Evolutionary conservation across 2,888 invertebrate species (phyloP), one percentile per base, ranked within the genome.

Genomic region (Drosophila testacea): DNA sequence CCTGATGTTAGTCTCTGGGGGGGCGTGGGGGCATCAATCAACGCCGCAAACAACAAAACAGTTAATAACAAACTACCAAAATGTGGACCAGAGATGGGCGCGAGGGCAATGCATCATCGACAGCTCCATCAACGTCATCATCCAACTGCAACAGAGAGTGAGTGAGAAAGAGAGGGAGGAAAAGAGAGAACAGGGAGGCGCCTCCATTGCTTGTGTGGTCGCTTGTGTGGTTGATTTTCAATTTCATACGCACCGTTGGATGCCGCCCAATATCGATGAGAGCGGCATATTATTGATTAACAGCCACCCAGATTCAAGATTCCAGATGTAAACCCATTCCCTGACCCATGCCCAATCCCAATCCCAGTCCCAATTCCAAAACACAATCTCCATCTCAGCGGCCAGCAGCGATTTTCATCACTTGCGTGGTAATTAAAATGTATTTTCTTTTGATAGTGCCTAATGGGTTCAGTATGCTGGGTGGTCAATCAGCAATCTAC

Each of bases 171-270:
- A 38, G 36, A n/a, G 44, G 27, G 9, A 11, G 2, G n/a, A 16
- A 28, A 13, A 5, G 6, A 11, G 5, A 13, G 30, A 30, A 9
- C 7, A 54, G 27, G 51, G 41, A 61, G 76, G 79, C 79, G 79
- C 79, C 68, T 30, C 64, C 56, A 22, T 47, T 50, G 59, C 54
- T 72, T 73, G 85, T 89, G 85, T 89, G 88, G 88, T 87, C 89
- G 61, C 22, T 44, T 44, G 38, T 57, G 69, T 70, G 74, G 70
- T 86, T 77, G 72, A 82, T 88, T 84, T 83, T 75, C 80, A 85
- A 85, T 85, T 85, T 85, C 88, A 85, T 89, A 83, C 86, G 88
- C 86, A 86, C 86, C 68, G 90, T 89, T 81, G 85, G 90, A 88
- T 66, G 83, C 73, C 71, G 69, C 56, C 67, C 68, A 56, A 62